Percentiles rank a stretch among this genome's conserved stretches.
These are phyloP conservation scores for Taenioides sp. DNA, from an alignment of 2,797 vertebrate genomes.

Conservation along the genomic window DNA sequence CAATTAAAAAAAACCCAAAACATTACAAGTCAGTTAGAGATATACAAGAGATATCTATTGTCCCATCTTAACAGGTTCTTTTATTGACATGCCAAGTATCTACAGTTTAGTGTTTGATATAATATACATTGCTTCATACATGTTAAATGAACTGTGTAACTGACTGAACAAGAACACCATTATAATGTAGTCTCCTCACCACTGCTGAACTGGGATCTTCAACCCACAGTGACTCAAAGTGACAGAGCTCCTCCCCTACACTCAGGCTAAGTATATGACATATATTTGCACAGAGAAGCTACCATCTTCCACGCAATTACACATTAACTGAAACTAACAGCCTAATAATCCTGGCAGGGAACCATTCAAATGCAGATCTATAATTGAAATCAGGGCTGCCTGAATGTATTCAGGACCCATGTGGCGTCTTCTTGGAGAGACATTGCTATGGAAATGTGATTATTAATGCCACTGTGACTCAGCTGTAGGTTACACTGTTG, in stretches of 20 bases:
- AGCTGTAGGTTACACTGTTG: constrained; percentile 5
- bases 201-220: background rate
- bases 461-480: constrained; percentile 17
- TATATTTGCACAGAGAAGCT: background rate
- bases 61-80: too few species aligned
- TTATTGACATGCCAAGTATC: too few species aligned
- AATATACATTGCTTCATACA: too few species aligned
- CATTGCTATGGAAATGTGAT: constrained; percentile 5
- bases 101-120: too few species aligned
- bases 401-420: constrained; percentile 14
- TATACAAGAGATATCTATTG: too few species aligned
- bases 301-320: constrained; percentile 3
- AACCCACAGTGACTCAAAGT: background rate
- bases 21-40: too few species aligned
- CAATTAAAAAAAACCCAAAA: too few species aligned
- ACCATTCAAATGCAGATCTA: constrained; percentile 9
- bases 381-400: constrained; percentile 9
- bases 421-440: constrained; percentile 2
- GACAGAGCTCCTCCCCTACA: too few species aligned
- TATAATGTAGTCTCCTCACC: background rate
- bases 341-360: constrained; percentile 7
- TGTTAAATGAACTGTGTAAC: too few species aligned
- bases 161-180: too few species aligned
- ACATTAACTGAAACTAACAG: constrained; percentile 6
- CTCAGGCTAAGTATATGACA: background rate